Conservation (phyloP, 2,113 vertebrate genomes). For the Camelus bactrianus region DNA sequence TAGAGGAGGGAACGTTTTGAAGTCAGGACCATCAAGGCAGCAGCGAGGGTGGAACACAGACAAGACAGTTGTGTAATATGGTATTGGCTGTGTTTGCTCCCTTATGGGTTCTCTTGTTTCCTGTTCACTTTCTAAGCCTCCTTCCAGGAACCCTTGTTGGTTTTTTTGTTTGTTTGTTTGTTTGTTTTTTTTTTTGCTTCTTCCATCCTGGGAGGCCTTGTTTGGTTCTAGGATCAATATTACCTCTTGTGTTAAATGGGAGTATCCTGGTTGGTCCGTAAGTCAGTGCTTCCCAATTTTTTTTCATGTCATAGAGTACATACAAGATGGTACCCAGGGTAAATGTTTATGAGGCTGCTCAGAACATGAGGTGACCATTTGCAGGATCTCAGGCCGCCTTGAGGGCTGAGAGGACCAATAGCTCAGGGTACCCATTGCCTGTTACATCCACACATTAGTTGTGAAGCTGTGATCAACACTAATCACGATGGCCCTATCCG, state of each 20-base stretch:
- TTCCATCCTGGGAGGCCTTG: not conserved
- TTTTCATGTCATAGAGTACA: not conserved
- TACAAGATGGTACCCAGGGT: not conserved
- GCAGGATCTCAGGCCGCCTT: not conserved
- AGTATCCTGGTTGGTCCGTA: not conserved
- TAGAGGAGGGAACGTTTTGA: accelerated
- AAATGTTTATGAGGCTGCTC: not conserved
- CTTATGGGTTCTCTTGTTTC: not conserved
- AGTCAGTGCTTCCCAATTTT: not conserved
- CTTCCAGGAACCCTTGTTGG: not conserved
- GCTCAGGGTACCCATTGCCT: not conserved
- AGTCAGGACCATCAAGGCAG: not conserved
- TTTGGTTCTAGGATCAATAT: not conserved
- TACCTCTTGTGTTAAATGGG: not conserved
- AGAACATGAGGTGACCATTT: not conserved
- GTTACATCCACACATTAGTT: not conserved
- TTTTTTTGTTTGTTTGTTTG: no score
- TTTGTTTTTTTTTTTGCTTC: not conserved
- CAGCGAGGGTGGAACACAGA: no score
- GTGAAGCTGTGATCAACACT: not conserved
- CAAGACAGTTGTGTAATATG: not conserved
- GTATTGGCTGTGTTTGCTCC: not conserved
- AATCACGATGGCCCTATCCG: not conserved
- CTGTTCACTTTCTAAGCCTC: not conserved
- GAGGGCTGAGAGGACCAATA: not conserved